Evolutionary conservation across 1,140 invertebrate genomes (phyloP), one percentile per base, ranked within the genome.

Genomic region (silkworm (Bombyx mori)): DNA sequence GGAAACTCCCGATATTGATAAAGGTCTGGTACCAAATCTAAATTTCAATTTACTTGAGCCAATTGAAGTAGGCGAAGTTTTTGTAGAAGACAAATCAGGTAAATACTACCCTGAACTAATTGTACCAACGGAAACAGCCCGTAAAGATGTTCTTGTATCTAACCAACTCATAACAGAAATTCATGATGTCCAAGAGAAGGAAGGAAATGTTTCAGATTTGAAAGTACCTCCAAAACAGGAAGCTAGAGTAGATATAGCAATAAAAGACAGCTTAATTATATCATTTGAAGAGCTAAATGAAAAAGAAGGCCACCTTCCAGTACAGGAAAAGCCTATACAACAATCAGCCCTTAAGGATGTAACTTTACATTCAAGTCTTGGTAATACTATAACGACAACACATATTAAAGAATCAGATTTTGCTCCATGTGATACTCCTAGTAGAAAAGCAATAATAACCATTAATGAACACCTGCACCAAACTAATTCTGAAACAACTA

Each of bases 71-170:
- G 91, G 91, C 66, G 92, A 94, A 89, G 89, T 93, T 47, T 88
- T 91, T 71, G 67, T 91, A 10, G 92, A 93, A 80, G 91, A 91
- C 60, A 94, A 93, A 84, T 92, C 93, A 22, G 91, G 91, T 8
- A 94, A 94, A 85, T 94, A 94, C 76, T 91, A 93, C 74, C 93
- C 94, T 4, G 92, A 94, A 84, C 71, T 93, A 53, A 92, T 94
- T 67, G 93, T 94, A n/a, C 91, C 94, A 1, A 94, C 93, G 8
- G 94, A 95, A 89, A 85, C 90, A 7, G 94, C 93, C 3, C 90
- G 88, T 51, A 83, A 90, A 73, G 88, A 89, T 52, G 73, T 94
- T 2, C 88, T 92, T 46, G 77, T 91, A 7, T 92, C 93, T 64
- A 91, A 90, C 71, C 90, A 92, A 77, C 68, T 91, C n/a, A 79